These are phyloP conservation scores for Entosphenus tridentatus DNA, from an alignment of 2,113 vertebrate species.

Conservation along the genomic window DNA sequence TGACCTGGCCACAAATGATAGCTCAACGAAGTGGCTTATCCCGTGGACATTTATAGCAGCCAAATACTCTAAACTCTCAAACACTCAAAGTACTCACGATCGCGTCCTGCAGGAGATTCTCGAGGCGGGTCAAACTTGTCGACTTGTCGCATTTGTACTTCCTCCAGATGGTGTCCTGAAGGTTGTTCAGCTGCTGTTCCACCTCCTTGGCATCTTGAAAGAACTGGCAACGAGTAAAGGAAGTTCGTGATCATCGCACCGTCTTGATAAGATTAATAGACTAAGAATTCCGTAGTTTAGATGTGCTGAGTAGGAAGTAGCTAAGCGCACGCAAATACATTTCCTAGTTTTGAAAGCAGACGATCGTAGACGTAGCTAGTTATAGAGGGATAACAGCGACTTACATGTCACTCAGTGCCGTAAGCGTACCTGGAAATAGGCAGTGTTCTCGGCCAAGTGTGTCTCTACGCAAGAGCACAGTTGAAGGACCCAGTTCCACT, in stretches of 20 bases:
- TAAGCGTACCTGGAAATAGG: constrained; percentile 54
- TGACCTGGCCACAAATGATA: too few species aligned
- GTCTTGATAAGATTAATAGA: too few species aligned
- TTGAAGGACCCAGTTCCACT: constrained; percentile 91
- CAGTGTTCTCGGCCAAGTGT: constrained; percentile 69
- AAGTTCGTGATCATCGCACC: too few species aligned
- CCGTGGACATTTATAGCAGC: too few species aligned
- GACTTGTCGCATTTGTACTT: constrained; percentile 72
- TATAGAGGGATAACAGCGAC: too few species aligned
- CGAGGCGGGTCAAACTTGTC: constrained; percentile 59
- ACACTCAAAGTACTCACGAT: constrained; percentile 40
- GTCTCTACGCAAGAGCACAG: constrained; percentile 71
- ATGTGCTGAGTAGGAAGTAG: too few species aligned
- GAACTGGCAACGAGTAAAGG: constrained; percentile 28
- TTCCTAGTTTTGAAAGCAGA: too few species aligned
- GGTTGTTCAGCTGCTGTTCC: constrained; percentile 60
- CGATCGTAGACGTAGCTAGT: neutral
- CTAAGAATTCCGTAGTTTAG: too few species aligned
- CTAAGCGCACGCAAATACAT: too few species aligned
- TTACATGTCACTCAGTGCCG: too few species aligned
- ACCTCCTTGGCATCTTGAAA: constrained; percentile 59
- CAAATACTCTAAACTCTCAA: too few species aligned
- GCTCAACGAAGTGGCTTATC: too few species aligned
- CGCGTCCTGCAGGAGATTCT: constrained; percentile 90
- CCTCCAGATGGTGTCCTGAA: constrained; percentile 79